Percentiles rank a stretch among this genome's conserved stretches.
These are phyloP conservation scores for Drosophila antonietae DNA, from an alignment of 2,888 invertebrate species.

Conservation along the genomic window DNA sequence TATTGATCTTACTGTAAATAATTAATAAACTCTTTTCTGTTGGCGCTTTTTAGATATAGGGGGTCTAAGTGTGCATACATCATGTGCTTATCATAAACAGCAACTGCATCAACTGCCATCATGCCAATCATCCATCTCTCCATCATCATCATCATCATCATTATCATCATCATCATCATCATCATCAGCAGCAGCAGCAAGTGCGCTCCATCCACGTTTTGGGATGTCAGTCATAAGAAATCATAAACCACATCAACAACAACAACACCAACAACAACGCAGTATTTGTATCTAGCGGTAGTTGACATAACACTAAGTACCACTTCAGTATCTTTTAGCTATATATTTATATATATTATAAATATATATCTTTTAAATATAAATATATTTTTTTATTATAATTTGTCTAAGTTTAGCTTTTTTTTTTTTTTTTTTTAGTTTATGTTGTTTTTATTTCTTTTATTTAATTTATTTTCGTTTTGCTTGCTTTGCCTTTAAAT, in stretches of 20 bases:
- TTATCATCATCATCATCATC: conserved; percentile 19
- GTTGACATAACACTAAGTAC: conserved; percentile 48
- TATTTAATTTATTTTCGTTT: background rate
- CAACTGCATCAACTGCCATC: conserved; percentile 18
- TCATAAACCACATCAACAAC: conserved; percentile 20
- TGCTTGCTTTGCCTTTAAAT: conserved; percentile 25
- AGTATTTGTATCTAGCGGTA: conserved; percentile 38
- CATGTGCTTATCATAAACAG: conserved; percentile 38
- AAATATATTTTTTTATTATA: conserved; percentile 4
- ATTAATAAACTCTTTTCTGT: conserved; percentile 33
- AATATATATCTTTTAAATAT: background rate
- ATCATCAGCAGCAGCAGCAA: background rate
- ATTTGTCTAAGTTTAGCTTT: conserved; percentile 29
- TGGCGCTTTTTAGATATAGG: conserved; percentile 39
- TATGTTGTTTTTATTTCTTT: conserved; percentile 29
- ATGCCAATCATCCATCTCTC: conserved; percentile 13
- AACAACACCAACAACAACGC: conserved; percentile 26
- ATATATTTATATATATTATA: conserved; percentile 4
- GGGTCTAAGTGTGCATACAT: conserved; percentile 23
- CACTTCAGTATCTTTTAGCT: conserved; percentile 7
- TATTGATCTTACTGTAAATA: conserved; percentile 25
- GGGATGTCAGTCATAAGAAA: conserved; percentile 34
- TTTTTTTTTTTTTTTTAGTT: conserved; percentile 19
- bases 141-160: conserved; percentile 14
- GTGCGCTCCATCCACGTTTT: conserved; percentile 30